These are phyloP conservation scores for Falco concolor DNA, from an alignment of 2,797 vertebrate genomes.

Conservation along the genomic window DNA sequence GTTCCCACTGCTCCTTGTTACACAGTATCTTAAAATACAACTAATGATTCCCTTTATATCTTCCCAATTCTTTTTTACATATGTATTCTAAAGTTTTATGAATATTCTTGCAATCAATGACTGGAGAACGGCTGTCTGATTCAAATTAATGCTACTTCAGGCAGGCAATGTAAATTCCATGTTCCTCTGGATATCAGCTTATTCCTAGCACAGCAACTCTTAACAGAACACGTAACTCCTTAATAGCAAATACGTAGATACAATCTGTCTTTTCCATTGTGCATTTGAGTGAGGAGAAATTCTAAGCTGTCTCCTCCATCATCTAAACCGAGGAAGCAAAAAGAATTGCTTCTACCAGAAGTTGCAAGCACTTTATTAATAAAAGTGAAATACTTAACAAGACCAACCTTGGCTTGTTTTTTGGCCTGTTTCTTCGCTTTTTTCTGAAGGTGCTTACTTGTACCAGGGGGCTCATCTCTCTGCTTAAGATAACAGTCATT, in stretches of 20 bases:
- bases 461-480: constrained; percentile 72
- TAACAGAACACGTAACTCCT: background rate
- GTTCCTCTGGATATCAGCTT: background rate
- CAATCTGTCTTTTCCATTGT: background rate
- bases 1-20: background rate
- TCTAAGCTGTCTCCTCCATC: background rate
- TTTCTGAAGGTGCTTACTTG: constrained; percentile 94
- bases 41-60: background rate
- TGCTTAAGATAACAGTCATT: constrained; percentile 74
- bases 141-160: background rate
- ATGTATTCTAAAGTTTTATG: background rate
- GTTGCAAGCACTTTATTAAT: background rate
- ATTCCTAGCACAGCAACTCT: background rate
- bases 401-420: constrained; percentile 92
- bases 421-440: constrained; percentile 95
- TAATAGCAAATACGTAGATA: background rate
- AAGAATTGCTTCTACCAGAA: background rate
- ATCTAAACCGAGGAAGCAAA: background rate
- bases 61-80: background rate
- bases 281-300: background rate
- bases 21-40: background rate
- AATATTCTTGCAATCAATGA: background rate
- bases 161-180: background rate
- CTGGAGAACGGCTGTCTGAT: background rate
- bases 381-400: background rate